These are phyloP conservation scores for Falco novaeseelandiae DNA, from an alignment of 2,797 vertebrate species.

Conservation along the genomic window DNA sequence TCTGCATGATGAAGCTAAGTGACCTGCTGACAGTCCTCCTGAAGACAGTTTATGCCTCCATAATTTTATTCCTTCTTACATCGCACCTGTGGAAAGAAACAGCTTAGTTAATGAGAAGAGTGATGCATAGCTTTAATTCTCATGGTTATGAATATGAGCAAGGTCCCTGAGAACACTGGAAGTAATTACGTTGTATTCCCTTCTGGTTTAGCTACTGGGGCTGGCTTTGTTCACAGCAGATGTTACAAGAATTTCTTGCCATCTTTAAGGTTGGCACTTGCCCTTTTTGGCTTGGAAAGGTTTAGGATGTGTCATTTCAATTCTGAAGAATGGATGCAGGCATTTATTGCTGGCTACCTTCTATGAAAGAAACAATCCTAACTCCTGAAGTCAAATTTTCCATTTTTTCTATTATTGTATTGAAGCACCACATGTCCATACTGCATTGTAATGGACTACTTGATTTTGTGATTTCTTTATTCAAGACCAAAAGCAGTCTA, in stretches of 20 bases:
- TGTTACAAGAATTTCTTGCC: not conserved
- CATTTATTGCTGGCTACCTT: not conserved
- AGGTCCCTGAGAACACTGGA: not conserved
- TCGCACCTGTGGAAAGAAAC: not conserved
- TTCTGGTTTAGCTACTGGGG: not conserved
- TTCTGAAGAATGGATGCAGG: not conserved
- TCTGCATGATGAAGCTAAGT: not conserved
- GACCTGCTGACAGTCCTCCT: not conserved
- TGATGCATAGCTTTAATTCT: slow-evolving; percentile 2
- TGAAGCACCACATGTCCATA: not conserved
- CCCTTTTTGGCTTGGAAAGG: not conserved
- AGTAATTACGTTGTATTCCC: not conserved
- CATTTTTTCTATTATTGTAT: not conserved
- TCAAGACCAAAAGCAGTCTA: not conserved
- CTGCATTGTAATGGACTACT: not conserved
- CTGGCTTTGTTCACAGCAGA: not conserved
- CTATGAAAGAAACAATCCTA: not conserved
- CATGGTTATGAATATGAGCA: not conserved
- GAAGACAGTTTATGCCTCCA: not conserved
- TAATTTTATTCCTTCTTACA: not conserved
- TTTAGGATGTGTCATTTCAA: not conserved
- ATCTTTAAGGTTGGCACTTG: not conserved
- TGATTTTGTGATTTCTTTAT: not conserved
- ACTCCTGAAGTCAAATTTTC: not conserved
- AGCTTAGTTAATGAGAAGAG: not conserved